phyloP scores from a whole-genome alignment of 2,888 invertebrate species.

The Microdon myrmicae region DNA sequence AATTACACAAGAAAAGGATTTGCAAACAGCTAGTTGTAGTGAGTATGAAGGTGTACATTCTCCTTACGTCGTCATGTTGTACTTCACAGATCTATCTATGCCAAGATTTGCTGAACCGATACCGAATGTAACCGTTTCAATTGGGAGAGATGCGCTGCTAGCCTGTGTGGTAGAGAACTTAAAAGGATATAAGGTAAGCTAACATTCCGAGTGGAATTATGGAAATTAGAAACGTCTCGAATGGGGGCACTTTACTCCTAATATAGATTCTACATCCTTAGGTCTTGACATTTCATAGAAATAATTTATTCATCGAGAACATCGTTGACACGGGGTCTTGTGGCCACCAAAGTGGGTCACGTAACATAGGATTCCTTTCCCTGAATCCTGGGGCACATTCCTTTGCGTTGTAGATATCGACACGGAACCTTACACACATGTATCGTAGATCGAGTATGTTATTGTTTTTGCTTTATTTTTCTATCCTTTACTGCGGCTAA shows the following conservation, averaged over 20 bases:
- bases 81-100: constrained; percentile 65
- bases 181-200: constrained; percentile 82
- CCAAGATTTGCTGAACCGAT: constrained; percentile 90
- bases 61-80: background rate
- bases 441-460: no score
- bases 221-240: constrained; percentile 45
- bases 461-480: background rate
- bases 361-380: constrained; percentile 21
- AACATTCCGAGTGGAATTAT: constrained; percentile 9
- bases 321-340: constrained; percentile 31
- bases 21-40: constrained; percentile 8
- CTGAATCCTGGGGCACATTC: no score
- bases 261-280: constrained; percentile 2
- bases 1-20: constrained; percentile 57
- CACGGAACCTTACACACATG: no score
- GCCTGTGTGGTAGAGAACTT: constrained; percentile 92
- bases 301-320: constrained; percentile 48
- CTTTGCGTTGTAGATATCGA: no score
- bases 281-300: constrained; percentile 29
- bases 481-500: background rate
- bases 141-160: constrained; percentile 85
- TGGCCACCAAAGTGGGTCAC: constrained; percentile 37
- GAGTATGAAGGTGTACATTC: background rate
- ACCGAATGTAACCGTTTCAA: constrained; percentile 89
- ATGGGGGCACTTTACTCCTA: no score